Conservation (phyloP, 1,140 invertebrate species). For the Lepidurus apus region DNA sequence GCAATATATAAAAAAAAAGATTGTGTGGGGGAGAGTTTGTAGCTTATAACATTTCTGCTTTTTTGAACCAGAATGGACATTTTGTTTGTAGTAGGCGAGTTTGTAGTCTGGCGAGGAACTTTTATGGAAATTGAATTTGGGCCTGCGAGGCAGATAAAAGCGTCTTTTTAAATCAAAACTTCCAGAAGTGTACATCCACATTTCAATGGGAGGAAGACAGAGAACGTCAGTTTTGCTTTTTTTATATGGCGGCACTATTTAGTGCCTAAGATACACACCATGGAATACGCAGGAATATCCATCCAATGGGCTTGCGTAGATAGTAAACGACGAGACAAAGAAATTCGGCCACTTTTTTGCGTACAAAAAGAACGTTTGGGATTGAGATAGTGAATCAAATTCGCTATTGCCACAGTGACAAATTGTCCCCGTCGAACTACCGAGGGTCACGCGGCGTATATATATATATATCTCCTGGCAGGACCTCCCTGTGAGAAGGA, state of each 20-base stretch:
- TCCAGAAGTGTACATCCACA: not conserved
- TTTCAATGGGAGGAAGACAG: not conserved
- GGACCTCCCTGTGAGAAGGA: not conserved
- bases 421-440: not conserved
- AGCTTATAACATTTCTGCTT: not conserved
- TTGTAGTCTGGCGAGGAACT: not conserved
- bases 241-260: not conserved
- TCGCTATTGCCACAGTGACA: not conserved
- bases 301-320: not conserved
- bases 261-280: no score
- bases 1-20: not conserved
- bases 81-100: not conserved
- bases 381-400: slow-evolving; percentile 10
- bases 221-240: not conserved
- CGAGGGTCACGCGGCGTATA: not conserved
- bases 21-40: not conserved
- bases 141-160: not conserved
- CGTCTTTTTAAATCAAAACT: slow-evolving; percentile 11
- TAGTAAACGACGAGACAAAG: not conserved
- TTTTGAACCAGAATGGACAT: not conserved
- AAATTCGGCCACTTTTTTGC: not conserved
- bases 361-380: not conserved
- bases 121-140: not conserved
- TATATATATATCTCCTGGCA: not conserved
- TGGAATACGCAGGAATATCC: no score